Evolutionary conservation across 2,888 invertebrate genomes (phyloP).

Genomic region (Drosophila subquinaria): DNA sequence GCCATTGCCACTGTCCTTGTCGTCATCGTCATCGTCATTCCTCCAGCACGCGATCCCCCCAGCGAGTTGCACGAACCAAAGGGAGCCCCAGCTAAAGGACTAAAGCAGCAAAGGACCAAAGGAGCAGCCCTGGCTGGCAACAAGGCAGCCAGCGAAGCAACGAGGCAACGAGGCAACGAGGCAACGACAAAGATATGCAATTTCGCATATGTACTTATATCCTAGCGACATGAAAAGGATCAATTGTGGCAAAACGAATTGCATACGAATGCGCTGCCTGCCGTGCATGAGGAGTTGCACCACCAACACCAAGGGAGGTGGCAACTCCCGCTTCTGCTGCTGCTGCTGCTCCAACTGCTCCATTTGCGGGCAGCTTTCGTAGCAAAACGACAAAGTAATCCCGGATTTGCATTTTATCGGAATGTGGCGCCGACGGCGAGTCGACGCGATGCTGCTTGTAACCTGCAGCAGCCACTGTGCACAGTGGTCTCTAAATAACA

Average conservation of each 20-base stretch:
- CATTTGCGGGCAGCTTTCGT: constrained; percentile 64
- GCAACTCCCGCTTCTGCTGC: constrained; percentile 23
- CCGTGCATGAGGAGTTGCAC: constrained; percentile 33
- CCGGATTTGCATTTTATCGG: constrained; percentile 82
- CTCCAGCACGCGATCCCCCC: constrained; percentile 49
- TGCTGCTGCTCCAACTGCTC: constrained; percentile 24
- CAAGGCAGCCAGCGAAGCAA: constrained; percentile 30
- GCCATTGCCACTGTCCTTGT: constrained; percentile 7
- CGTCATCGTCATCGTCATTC: constrained; percentile 12
- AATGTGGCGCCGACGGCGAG: constrained; percentile 70
- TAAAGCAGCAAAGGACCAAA: constrained; percentile 53
- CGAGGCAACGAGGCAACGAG: constrained; percentile 26
- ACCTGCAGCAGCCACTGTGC: constrained; percentile 33
- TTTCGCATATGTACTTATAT: constrained; percentile 82
- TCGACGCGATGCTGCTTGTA: constrained; percentile 34
- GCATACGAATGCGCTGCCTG: constrained; percentile 76
- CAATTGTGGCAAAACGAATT: constrained; percentile 82
- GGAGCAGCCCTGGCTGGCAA: constrained; percentile 44
- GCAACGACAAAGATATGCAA: constrained; percentile 78
- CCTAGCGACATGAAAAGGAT: constrained; percentile 82
- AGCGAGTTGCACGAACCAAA: constrained; percentile 22
- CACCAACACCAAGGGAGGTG: constrained; percentile 6
- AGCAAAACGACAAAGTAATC: constrained; percentile 82
- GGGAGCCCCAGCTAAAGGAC: constrained; percentile 26
- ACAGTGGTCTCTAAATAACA: constrained; percentile 38